Base-by-base conservation (phyloP, 2,113 vertebrate species). In the Pagrus major region DNA sequence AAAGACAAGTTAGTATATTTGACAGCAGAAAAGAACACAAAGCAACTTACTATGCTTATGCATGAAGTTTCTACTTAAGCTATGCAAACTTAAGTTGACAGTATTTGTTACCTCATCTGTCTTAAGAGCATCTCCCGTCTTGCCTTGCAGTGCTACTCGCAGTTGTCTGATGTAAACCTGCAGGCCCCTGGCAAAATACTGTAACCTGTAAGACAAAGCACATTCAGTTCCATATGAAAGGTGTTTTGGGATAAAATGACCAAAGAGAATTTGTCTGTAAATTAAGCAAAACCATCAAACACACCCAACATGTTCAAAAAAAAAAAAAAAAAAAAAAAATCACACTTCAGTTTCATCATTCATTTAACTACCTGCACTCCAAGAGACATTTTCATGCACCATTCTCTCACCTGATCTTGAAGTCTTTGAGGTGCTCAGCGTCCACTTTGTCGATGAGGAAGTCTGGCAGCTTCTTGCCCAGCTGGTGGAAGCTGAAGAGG, bases 131-230 rank as follows among this genome's bases (percentile, higher is more conserved):
- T 99, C 98, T 44, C 98, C 98, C 0, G 97, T 97, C 94, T 99
- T 99, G 5, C 98, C 98, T 86, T 99, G 98, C 76, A 99, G 95
- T 2, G 98, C 98, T 54, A 99, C 95, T 80, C 98, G 96, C 75
- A 99, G 96, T 79, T 99, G 98, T 71, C 97, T 93, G 86, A 99
- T 99, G 76, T 99, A 99, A 55, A 99, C 98, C 87, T 99, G 98
- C 64, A 99, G 92, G 31, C 98, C 98, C 84, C 98, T 94, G 79
- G 98, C 98, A 92, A 99, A 99, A 86, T 98, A 99, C 86, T 99
- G 98, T 87, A 99, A 94, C 94, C 98, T 99, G 83, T 60, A 56
- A 78, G 4, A 31, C 37, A 78, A 37, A 58, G 1, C 16, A 49
- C 52, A 59, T 46, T 52, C 2, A 46, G 3, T 10, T 16, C 23